phyloP scores from a whole-genome alignment of 2,797 vertebrate genomes.

The Pipistrellus nathusii region DNA sequence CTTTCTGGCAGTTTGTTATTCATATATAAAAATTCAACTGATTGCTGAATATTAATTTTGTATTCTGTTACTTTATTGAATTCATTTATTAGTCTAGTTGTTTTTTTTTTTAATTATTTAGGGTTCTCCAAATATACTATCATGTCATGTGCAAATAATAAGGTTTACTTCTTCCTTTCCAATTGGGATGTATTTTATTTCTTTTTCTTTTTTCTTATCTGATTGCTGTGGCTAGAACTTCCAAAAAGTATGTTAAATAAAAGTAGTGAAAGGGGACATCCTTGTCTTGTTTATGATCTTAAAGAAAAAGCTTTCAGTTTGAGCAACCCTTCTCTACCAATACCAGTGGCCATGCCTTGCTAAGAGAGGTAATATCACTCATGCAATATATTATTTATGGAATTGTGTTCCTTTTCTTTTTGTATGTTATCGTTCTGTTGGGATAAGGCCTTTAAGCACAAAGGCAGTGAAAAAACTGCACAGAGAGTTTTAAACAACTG shows the following conservation, averaged over 20 bases:
- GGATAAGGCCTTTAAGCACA: constrained; percentile 98
- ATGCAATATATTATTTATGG: constrained; percentile 99
- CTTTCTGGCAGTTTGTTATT: background rate
- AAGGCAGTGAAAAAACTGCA: constrained; percentile 97
- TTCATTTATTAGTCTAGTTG: background rate
- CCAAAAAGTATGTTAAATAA: background rate
- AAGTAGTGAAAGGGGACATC: background rate
- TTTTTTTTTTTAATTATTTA: background rate
- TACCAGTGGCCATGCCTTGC: background rate
- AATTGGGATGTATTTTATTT: background rate
- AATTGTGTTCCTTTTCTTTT: constrained; percentile 98
- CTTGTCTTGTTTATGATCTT: background rate
- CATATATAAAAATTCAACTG: background rate
- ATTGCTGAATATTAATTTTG: background rate
- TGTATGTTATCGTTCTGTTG: constrained; percentile 97
- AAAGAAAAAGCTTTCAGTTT: background rate
- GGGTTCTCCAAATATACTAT: background rate
- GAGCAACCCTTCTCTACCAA: background rate
- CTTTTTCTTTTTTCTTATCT: background rate
- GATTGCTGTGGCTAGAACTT: background rate
- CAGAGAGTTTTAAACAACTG: constrained; percentile 98
- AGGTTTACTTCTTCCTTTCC: background rate
- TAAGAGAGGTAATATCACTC: constrained; percentile 90
- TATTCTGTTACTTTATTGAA: background rate
- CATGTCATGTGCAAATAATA: background rate